These are phyloP conservation scores for Diceros bicornis DNA, from an alignment of 2,797 vertebrate genomes.

Conservation along the genomic window DNA sequence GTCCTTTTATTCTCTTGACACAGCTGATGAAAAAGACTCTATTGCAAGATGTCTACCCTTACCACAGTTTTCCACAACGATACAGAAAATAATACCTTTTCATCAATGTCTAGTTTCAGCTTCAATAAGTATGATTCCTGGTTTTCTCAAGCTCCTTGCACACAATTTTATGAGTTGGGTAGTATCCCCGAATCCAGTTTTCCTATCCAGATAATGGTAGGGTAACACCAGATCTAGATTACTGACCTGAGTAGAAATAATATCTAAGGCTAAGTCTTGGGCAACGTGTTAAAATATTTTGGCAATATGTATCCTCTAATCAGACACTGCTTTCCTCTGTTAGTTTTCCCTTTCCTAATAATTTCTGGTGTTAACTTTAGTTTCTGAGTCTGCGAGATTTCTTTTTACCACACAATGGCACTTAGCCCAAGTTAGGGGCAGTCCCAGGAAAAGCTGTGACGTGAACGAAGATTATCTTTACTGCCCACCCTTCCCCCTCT, in stretches of 20 bases:
- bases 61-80: background rate
- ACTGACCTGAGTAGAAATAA: background rate
- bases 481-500: background rate
- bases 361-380: constrained; percentile 1
- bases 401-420: background rate
- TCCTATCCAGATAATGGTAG: background rate
- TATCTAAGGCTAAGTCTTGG: background rate
- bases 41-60: background rate
- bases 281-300: background rate
- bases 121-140: background rate
- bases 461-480: background rate
- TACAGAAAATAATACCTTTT: background rate
- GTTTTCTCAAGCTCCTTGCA: background rate
- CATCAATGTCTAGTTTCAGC: background rate
- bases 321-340: background rate
- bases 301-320: background rate
- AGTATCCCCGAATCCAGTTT: background rate
- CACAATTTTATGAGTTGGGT: background rate
- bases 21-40: background rate
- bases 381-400: background rate
- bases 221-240: background rate
- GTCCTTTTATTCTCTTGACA: constrained; percentile 26
- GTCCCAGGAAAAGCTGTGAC: background rate
- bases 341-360: background rate
- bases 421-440: background rate